These are phyloP conservation scores for Argynnis bischoffii DNA, from an alignment of 2,888 invertebrate species.

Conservation along the genomic window DNA sequence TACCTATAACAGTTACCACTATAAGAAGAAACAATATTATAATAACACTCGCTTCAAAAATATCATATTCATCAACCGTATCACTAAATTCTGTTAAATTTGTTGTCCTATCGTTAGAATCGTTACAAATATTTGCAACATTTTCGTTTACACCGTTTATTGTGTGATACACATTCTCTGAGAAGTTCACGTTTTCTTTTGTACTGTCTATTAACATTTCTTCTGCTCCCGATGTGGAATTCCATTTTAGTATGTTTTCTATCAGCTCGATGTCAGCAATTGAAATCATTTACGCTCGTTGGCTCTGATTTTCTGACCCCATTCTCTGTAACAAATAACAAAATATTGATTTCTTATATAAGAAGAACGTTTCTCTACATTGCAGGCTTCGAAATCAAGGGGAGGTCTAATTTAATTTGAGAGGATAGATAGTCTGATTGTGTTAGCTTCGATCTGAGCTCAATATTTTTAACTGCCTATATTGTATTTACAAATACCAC, in stretches of 20 bases:
- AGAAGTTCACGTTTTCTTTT: conserved; percentile 57
- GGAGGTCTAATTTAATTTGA: no score
- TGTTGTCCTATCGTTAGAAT: conserved; percentile 35
- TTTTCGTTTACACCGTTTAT: conserved; percentile 47
- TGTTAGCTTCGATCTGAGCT: no score
- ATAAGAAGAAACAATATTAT: conserved; percentile 85
- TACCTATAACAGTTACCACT: conserved; percentile 90
- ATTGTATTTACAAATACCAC: no score
- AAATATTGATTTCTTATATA: conserved; percentile 9
- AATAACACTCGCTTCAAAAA: conserved; percentile 83
- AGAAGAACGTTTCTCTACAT: no score
- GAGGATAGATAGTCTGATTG: no score
- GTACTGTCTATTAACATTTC: conserved; percentile 60
- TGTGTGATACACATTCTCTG: conserved; percentile 59
- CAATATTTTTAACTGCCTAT: no score
- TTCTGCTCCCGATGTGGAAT: conserved; percentile 52
- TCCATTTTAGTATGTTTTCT: conserved; percentile 64
- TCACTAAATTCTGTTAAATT: conserved; percentile 44
- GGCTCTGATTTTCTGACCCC: conserved; percentile 27
- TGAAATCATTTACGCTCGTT: conserved; percentile 62
- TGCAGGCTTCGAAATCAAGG: no score
- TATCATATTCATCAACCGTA: conserved; percentile 55
- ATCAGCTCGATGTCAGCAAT: conserved; percentile 52
- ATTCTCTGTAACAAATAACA: conserved; percentile 47
- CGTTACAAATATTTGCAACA: conserved; percentile 25